Base-by-base conservation (phyloP, 2,888 invertebrate genomes). In the Rhamphomyia laevipes region DNA sequence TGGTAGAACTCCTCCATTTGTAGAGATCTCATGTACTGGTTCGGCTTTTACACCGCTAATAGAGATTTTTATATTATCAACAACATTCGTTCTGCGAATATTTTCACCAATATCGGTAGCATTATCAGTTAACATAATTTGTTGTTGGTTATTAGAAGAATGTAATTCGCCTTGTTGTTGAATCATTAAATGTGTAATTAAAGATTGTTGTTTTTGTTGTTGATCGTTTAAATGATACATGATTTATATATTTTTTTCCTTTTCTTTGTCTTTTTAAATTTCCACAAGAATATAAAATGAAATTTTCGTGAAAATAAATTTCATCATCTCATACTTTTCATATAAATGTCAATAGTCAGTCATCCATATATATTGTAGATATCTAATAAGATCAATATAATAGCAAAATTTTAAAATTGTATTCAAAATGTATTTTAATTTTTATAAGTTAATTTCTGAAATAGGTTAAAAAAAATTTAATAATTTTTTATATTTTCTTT, bases 151-250 rank as follows among this genome's bases (percentile, higher is more conserved):
- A n/a, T n/a, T n/a, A n/a, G n/a, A n/a, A n/a, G 46, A 38, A 18
- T 41, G 18, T 49, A 51, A 49, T 9, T 55, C 55, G 31, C 48
- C 45, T 38, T 55, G 49, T 45, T 57, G 56, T 15, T 55, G 58
- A 21, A 56, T 56, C 43, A 56, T 55, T 42, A 58, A 41, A 46
- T 57, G 58, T 37, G 23, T 38, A 13, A n/a, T 35, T n/a, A n/a
- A 35, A 35, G 35, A 51, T 46, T 57, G 57, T 48, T 58, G 59
- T 42, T 61, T 63, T 52, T 64, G 61, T 49, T 59, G 59, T 51
- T 58, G 60, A 53, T 62, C 63, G 63, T 69, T 68, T 58, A 68
- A 59, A 55, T 66, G 67, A 61, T 65, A 70, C 70, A 70, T 68
- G 57, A 61, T 59, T 60, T 58, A 40, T 7, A 13, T 50, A 23